Conservation (phyloP, 2,797 vertebrate species). For the Sebastes umbrosus region DNA sequence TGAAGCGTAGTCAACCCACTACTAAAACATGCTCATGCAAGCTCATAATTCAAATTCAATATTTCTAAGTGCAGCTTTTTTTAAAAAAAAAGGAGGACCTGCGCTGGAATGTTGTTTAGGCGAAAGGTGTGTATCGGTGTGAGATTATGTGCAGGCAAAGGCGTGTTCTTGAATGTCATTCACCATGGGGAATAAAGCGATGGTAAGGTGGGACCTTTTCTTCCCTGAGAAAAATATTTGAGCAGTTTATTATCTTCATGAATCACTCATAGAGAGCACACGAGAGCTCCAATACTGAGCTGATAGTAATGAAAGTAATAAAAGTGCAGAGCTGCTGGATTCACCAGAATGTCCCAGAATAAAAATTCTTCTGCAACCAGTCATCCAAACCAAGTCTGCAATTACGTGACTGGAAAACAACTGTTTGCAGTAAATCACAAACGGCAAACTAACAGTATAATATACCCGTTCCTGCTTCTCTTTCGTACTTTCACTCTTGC, state of each 20-base stretch:
- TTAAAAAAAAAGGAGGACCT: neutral
- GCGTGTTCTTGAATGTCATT: slow-evolving; percentile 35
- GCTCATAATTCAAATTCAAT: neutral
- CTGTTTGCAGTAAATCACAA: slow-evolving; percentile 35
- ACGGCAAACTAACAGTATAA: neutral
- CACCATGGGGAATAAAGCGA: slow-evolving; percentile 25
- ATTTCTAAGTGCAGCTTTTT: neutral
- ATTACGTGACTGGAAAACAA: slow-evolving; percentile 47
- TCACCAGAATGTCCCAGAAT: neutral
- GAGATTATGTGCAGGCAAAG: slow-evolving; percentile 35
- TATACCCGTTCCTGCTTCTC: neutral
- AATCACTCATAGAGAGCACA: slow-evolving; percentile 10
- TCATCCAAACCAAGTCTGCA: slow-evolving; percentile 26
- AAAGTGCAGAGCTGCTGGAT: neutral
- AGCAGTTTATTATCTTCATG: slow-evolving; percentile 21
- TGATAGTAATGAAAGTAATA: no score
- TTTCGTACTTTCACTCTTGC: neutral
- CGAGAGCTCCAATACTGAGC: neutral
- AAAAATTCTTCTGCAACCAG: slow-evolving; percentile 3
- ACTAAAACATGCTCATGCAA: neutral
- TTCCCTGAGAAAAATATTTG: slow-evolving; percentile 24
- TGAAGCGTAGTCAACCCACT: neutral
- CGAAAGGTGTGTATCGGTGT: slow-evolving; percentile 4
- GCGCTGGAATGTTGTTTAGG: slow-evolving; percentile 49
- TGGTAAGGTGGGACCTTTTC: slow-evolving; percentile 26